phyloP scores from a whole-genome alignment of 2,113 vertebrate genomes.

The Paramormyrops kingsleyae region DNA sequence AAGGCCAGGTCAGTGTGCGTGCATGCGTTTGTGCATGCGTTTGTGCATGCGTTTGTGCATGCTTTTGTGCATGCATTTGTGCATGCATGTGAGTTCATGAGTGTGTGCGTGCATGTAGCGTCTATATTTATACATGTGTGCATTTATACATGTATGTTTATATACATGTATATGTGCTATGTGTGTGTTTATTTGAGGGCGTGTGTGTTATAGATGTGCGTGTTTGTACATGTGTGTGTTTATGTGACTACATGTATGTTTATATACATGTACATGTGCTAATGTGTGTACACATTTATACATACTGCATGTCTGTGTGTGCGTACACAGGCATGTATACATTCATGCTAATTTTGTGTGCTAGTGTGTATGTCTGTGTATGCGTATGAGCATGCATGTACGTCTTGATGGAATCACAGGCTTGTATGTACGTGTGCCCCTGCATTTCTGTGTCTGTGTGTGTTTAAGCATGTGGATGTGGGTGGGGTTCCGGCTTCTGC shows the following conservation, averaged over 20 bases:
- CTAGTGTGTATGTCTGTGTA: background rate
- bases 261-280: background rate
- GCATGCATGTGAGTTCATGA: background rate
- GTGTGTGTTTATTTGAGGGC: background rate
- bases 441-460: background rate
- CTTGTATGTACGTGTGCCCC: background rate
- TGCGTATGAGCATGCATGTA: background rate
- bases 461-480: background rate
- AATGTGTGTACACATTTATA: background rate
- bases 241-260: background rate
- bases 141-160: background rate
- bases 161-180: background rate
- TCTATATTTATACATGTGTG: background rate
- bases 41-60: background rate
- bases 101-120: background rate
- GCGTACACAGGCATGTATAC: background rate
- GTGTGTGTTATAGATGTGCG: background rate
- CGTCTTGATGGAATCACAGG: background rate
- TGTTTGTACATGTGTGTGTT: background rate
- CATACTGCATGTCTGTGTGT: background rate
- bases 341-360: background rate
- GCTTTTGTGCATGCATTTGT: background rate
- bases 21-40: conserved; percentile 4
- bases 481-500: background rate
- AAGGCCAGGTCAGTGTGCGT: conserved; percentile 77